phyloP scores from a whole-genome alignment of 2,888 invertebrate genomes.

The Lucinisca nassula region DNA sequence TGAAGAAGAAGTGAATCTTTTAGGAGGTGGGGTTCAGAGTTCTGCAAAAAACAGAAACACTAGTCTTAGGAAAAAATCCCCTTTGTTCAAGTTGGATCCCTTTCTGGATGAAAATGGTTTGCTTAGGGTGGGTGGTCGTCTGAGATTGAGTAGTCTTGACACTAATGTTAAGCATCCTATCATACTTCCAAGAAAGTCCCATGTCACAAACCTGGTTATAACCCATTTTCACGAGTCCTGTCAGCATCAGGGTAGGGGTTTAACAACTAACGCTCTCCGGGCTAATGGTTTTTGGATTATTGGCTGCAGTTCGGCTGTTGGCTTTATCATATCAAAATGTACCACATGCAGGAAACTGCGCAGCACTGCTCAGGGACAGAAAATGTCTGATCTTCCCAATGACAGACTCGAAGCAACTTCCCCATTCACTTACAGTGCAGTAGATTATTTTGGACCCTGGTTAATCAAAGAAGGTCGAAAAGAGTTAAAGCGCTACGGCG shows the following conservation, averaged over 20 bases:
- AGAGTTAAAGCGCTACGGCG: not conserved
- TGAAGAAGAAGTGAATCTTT: not conserved
- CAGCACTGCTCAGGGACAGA: conserved; percentile 67
- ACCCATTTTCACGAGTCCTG: not conserved
- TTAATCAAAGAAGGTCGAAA: not conserved
- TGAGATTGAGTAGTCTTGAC: not conserved
- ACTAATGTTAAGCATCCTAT: not conserved
- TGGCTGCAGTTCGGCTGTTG: not conserved
- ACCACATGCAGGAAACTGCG: conserved; percentile 23
- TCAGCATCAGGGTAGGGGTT: conserved; percentile 70
- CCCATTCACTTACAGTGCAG: not conserved
- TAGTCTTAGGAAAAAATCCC: too few species aligned
- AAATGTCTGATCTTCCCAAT: conserved; percentile 85
- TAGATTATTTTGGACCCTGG: not conserved
- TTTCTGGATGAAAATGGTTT: not conserved
- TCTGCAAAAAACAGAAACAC: too few species aligned
- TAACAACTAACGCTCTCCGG: conserved; percentile 34
- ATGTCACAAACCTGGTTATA: not conserved
- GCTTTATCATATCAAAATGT: not conserved
- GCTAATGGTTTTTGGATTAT: not conserved
- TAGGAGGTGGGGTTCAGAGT: too few species aligned
- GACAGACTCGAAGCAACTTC: conserved; percentile 31
- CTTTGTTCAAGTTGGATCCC: too few species aligned
- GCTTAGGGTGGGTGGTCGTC: not conserved
- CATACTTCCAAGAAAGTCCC: not conserved